phyloP scores from a whole-genome alignment of 2,888 invertebrate genomes.

The Elmis aenea region DNA sequence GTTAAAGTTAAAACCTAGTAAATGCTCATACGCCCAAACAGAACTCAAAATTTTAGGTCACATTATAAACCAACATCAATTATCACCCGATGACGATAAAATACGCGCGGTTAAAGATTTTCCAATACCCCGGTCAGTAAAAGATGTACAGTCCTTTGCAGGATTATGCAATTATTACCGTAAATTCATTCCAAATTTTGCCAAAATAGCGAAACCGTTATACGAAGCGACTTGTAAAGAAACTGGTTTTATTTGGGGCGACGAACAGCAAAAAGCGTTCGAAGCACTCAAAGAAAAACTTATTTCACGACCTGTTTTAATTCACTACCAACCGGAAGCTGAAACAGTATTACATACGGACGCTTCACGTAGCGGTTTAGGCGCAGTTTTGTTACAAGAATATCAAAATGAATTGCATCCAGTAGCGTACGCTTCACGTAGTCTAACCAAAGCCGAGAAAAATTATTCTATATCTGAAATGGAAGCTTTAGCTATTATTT shows the following conservation, averaged over 20 bases:
- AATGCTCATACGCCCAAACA: too few relatives aligned
- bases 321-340: slow-evolving; percentile 14
- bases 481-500: too few relatives aligned
- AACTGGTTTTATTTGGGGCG: slow-evolving; percentile 16
- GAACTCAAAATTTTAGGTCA: slow-evolving; percentile 30
- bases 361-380: slow-evolving; percentile 28
- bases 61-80: slow-evolving; percentile 27
- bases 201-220: slow-evolving; percentile 33
- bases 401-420: slow-evolving; percentile 29
- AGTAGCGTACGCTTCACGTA: too few relatives aligned
- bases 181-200: slow-evolving; percentile 35
- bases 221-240: slow-evolving; percentile 29
- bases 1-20: too few relatives aligned
- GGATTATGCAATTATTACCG: slow-evolving; percentile 36
- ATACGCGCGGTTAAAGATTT: slow-evolving; percentile 27
- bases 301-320: slow-evolving; percentile 16
- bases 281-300: slow-evolving; percentile 18
- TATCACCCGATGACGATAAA: slow-evolving; percentile 30
- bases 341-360: slow-evolving; percentile 30
- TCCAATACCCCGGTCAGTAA: slow-evolving; percentile 27
- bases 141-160: slow-evolving; percentile 33
- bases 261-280: slow-evolving; percentile 16
- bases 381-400: slow-evolving; percentile 30
- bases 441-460: too few relatives aligned
- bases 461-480: too few relatives aligned